These are phyloP conservation scores for Pempheris klunzingeri DNA, from an alignment of 2,797 vertebrate genomes.

Conservation along the genomic window DNA sequence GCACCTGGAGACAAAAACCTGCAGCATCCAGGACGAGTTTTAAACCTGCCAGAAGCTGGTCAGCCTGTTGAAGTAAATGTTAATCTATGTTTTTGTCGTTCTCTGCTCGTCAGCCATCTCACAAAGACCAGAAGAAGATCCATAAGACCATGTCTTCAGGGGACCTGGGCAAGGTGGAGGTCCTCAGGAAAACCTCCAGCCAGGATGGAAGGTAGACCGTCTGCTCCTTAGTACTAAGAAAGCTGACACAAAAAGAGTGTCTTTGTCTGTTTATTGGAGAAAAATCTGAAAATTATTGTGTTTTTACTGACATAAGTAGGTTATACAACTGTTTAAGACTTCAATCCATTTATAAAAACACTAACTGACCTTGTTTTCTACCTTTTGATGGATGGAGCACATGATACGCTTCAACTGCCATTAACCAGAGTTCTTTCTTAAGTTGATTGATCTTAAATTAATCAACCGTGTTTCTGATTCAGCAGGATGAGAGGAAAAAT, in stretches of 20 bases:
- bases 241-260: too few relatives aligned
- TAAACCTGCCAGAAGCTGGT: not conserved
- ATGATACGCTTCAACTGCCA: not conserved
- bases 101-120: conserved; percentile 67
- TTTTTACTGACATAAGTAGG: not conserved
- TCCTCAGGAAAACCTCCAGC: conserved; percentile 87
- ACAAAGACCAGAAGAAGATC: conserved; percentile 90
- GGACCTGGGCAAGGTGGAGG: conserved; percentile 90
- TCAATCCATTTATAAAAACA: not conserved
- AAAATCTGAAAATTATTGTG: too few relatives aligned
- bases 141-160: conserved; percentile 97
- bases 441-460: not conserved
- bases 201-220: conserved; percentile 89
- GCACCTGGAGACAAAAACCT: not conserved
- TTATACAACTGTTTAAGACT: not conserved
- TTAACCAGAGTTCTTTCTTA: not conserved
- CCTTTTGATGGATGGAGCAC: not conserved
- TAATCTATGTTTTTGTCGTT: not conserved
- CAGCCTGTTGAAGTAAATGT: not conserved
- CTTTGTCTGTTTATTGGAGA: not conserved
- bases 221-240: not conserved
- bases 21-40: not conserved
- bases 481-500: conserved; percentile 90
- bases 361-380: not conserved
- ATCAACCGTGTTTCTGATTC: conserved; percentile 8